Percentiles rank a stretch among this genome's conserved stretches.
phyloP scores from a whole-genome alignment of 2,113 vertebrate genomes.

The Clupea harengus region DNA sequence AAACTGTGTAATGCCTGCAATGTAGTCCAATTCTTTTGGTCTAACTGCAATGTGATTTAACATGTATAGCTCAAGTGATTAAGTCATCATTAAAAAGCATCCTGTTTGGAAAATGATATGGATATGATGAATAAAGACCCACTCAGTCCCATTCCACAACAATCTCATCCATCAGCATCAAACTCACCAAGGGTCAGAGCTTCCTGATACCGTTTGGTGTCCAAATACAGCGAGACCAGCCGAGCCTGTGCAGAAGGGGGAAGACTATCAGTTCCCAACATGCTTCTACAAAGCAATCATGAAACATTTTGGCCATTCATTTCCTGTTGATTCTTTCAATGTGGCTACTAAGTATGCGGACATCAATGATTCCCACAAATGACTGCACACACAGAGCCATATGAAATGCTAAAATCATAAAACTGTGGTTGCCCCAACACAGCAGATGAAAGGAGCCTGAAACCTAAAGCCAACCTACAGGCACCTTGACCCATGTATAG shows the following conservation, averaged over 20 bases:
- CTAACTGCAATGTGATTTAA: no score
- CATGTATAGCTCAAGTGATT: no score
- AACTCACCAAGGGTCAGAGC: conserved; percentile 92
- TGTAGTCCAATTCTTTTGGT: no score
- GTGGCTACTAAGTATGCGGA: not conserved
- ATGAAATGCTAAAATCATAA: not conserved
- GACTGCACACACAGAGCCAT: not conserved
- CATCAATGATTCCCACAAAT: not conserved
- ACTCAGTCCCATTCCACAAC: not conserved
- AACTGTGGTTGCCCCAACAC: not conserved
- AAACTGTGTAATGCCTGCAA: no score
- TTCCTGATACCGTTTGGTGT: conserved; percentile 97
- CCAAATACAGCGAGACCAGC: conserved; percentile 95
- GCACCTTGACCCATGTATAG: not conserved
- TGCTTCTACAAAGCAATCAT: not conserved
- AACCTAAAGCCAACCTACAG: not conserved
- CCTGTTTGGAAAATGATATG: no score
- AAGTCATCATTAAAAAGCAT: no score
- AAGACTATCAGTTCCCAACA: not conserved
- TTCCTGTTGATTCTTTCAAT: not conserved
- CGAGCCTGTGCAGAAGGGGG: conserved; percentile 76
- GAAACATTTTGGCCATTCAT: not conserved
- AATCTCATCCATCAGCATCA: not conserved
- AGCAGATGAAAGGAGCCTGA: not conserved
- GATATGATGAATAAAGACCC: no score